Evolutionary conservation across 2,888 invertebrate genomes (phyloP).

Genomic region (Monopis laevigella): DNA sequence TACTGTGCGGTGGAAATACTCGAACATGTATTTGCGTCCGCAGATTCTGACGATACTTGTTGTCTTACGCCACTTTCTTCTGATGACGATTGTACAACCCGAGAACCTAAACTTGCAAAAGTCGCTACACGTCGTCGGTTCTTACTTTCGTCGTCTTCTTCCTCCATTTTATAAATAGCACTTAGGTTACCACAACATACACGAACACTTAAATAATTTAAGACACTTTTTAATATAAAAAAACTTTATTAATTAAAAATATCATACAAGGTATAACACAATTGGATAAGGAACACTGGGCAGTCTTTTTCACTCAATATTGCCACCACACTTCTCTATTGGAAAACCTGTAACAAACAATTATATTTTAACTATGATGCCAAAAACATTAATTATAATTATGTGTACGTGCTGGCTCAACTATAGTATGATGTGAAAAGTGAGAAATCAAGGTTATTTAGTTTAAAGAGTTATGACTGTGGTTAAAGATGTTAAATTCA

Average conservation of each 20-base stretch:
- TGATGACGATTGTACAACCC: slow-evolving; percentile 46
- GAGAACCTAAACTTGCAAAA: slow-evolving; percentile 42
- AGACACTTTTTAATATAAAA: slow-evolving; percentile 14
- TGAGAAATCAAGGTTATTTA: not conserved
- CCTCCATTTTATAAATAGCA: slow-evolving; percentile 36
- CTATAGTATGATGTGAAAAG: not conserved
- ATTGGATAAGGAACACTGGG: slow-evolving; percentile 52
- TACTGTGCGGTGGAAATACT: slow-evolving; percentile 55
- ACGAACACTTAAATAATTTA: slow-evolving; percentile 10
- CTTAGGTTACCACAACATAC: slow-evolving; percentile 11
- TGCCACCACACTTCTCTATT: slow-evolving; percentile 46
- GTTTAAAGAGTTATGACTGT: not conserved
- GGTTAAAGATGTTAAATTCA: not conserved
- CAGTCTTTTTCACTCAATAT: slow-evolving; percentile 64
- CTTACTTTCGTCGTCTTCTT: slow-evolving; percentile 49
- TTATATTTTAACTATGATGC: not conserved
- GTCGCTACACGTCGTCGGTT: slow-evolving; percentile 41
- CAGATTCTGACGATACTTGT: slow-evolving; percentile 67
- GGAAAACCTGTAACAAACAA: slow-evolving; percentile 56
- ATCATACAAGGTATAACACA: slow-evolving; percentile 31
- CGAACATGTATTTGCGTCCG: slow-evolving; percentile 57
- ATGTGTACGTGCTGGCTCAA: slow-evolving; percentile 7
- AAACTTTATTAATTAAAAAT: slow-evolving; percentile 26
- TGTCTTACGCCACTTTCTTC: slow-evolving; percentile 44
- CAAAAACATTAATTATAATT: not conserved